Evolutionary conservation across 2,888 invertebrate genomes (phyloP).

Genomic region (Drosophila mettleri): DNA sequence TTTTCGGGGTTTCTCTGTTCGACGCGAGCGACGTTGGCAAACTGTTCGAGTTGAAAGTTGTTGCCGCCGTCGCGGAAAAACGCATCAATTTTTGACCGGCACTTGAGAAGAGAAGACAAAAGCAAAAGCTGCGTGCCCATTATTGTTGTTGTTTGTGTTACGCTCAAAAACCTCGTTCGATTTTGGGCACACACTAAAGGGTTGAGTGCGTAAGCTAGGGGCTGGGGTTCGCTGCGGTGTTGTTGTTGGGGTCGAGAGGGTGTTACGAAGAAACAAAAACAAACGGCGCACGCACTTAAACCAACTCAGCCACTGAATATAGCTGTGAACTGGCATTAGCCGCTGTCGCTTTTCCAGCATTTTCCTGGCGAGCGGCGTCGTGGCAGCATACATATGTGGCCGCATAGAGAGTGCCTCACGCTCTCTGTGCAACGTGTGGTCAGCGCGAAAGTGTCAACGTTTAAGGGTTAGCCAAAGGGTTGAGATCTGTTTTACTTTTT

Average conservation of each 20-base stretch:
- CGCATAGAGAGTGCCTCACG: constrained; percentile 24
- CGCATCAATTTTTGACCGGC: constrained; percentile 75
- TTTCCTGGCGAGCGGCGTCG: constrained; percentile 4
- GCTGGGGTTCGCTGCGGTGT: constrained; percentile 10
- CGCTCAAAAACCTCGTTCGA: constrained; percentile 70
- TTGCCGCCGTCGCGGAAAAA: constrained; percentile 67
- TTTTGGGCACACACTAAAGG: constrained; percentile 54
- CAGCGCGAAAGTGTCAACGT: constrained; percentile 73
- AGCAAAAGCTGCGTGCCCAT: constrained; percentile 73
- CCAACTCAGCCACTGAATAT: constrained; percentile 42
- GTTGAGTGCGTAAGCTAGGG: constrained; percentile 57
- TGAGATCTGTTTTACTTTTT: constrained; percentile 41
- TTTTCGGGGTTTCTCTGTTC: constrained; percentile 54
- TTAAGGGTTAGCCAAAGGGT: constrained; percentile 75
- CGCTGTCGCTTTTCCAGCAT: constrained; percentile 22
- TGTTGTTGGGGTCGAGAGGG: constrained; percentile 1
- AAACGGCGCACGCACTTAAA: constrained; percentile 61
- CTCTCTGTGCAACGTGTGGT: constrained; percentile 61
- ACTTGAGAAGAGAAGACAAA: constrained; percentile 74
- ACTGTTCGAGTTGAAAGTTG: constrained; percentile 65
- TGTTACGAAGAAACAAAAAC: constrained; percentile 43
- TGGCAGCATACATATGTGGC: constrained; percentile 4
- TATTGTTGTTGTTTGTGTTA: constrained; percentile 50
- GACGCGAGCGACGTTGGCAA: constrained; percentile 70
- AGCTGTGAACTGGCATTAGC: constrained; percentile 13